Percentiles rank a stretch among this genome's conserved stretches.
Evolutionary conservation across 2,888 invertebrate species (phyloP).

Genomic region (Thecophora atra): DNA sequence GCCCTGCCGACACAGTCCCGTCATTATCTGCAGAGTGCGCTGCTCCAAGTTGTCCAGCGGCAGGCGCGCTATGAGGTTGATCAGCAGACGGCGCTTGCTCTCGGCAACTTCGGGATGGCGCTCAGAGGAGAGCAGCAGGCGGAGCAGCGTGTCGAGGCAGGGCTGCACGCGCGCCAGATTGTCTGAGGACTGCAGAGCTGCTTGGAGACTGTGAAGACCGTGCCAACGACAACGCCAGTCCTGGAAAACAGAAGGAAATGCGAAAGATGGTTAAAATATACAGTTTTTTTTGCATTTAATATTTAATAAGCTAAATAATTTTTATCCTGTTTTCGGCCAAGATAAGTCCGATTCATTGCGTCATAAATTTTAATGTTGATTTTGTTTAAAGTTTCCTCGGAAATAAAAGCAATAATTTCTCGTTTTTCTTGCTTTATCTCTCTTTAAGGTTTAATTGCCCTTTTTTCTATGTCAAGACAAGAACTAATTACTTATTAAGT

Average conservation of each 20-base stretch:
- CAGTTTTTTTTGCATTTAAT: too few species aligned
- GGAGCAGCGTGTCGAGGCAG: constrained; percentile 72
- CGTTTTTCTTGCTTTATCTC: too few species aligned
- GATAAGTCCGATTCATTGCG: too few species aligned
- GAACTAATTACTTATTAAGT: too few species aligned
- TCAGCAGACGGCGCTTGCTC: constrained; percentile 61
- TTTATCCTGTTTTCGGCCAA: too few species aligned
- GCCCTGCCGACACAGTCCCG: constrained; percentile 64
- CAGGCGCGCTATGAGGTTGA: constrained; percentile 64
- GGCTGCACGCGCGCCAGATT: constrained; percentile 70
- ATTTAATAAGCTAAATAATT: too few species aligned
- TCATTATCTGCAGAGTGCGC: constrained; percentile 63
- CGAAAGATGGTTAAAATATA: too few species aligned
- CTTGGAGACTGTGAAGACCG: constrained; percentile 59
- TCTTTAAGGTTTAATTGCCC: too few species aligned
- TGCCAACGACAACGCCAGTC: constrained; percentile 64
- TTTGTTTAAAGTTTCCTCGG: too few species aligned
- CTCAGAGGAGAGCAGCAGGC: constrained; percentile 74
- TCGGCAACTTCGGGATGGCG: constrained; percentile 66
- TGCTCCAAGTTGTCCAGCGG: constrained; percentile 65
- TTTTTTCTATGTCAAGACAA: too few species aligned
- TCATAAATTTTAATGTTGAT: too few species aligned
- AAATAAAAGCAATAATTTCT: too few species aligned
- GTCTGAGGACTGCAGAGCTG: constrained; percentile 68
- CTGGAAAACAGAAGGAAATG: constrained; percentile 46